Evolutionary conservation across 2,797 vertebrate genomes (phyloP).

Genomic region (Fundulus diaphanus): DNA sequence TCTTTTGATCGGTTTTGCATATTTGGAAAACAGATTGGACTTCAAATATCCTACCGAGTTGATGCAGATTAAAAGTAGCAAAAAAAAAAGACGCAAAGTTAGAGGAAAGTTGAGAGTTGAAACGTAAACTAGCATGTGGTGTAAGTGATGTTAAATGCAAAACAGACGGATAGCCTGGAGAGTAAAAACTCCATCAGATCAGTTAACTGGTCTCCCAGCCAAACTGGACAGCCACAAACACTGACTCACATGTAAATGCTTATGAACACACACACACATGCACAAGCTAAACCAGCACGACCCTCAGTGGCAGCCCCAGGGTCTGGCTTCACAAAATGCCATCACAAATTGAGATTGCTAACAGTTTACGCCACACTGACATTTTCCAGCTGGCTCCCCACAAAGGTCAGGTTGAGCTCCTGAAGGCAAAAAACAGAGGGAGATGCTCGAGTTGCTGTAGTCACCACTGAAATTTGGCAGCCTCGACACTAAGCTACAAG

Average conservation of each 20-base stretch:
- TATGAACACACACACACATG: conserved; percentile 17
- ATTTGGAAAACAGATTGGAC: conserved; percentile 28
- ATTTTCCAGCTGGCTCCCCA: conserved; percentile 74
- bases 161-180: neutral
- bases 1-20: conserved; percentile 47
- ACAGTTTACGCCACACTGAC: conserved; percentile 74
- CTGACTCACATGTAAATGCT: conserved; percentile 26
- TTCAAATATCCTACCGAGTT: conserved; percentile 15
- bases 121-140: neutral
- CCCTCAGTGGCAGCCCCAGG: conserved; percentile 40
- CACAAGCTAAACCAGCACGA: neutral
- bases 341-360: conserved; percentile 75
- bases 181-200: conserved; percentile 11
- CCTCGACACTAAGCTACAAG: conserved; percentile 35
- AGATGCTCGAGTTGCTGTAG: conserved; percentile 36
- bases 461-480: conserved; percentile 59
- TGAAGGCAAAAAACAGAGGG: conserved; percentile 59
- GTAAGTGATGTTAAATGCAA: neutral
- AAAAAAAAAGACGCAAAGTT: neutral
- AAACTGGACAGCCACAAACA: conserved; percentile 17
- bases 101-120: neutral
- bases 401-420: conserved; percentile 74
- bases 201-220: conserved; percentile 32
- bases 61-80: conserved; percentile 2
- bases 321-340: conserved; percentile 71